Evolutionary conservation across 53 echinoderm and acorn worm genomes (phyloP).

Genomic region (Temnopleurus reevesii): DNA sequence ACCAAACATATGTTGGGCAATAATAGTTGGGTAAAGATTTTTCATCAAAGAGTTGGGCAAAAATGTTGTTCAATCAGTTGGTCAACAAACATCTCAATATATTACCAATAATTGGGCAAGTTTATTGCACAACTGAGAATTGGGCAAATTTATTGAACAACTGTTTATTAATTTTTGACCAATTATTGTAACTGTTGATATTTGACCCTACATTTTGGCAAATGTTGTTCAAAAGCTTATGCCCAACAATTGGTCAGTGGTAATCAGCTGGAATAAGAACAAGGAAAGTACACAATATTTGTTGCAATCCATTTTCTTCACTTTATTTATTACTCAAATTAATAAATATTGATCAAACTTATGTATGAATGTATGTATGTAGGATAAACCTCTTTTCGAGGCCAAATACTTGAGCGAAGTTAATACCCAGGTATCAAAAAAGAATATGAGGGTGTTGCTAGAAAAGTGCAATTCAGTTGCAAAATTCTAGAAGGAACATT

Average conservation of each 20-base stretch:
- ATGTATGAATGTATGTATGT: too few species aligned
- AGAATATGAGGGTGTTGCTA: too few species aligned
- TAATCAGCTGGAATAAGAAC: constrained; percentile 28
- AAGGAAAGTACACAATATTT: constrained; percentile 29
- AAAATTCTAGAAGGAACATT: too few species aligned
- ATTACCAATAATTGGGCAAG: constrained; percentile 31
- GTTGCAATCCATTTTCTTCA: constrained; percentile 31
- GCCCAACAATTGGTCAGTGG: constrained; percentile 25
- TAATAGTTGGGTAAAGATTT: too few species aligned
- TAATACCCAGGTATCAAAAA: too few species aligned
- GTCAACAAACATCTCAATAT: constrained; percentile 36
- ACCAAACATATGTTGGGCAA: not conserved
- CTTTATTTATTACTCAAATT: constrained; percentile 23
- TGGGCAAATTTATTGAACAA: constrained; percentile 29
- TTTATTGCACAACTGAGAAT: too few species aligned
- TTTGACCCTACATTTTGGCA: constrained; percentile 34
- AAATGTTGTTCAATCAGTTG: constrained; percentile 32
- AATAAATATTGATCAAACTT: too few species aligned
- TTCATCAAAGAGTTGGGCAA: constrained; percentile 33
- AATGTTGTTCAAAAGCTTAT: constrained; percentile 20
- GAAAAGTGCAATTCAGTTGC: too few species aligned
- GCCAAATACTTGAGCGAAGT: too few species aligned
- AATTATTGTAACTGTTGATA: constrained; percentile 27
- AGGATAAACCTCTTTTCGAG: too few species aligned
- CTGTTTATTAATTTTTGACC: constrained; percentile 1